Evolutionary conservation across 2,888 invertebrate species (phyloP), one percentile per base, ranked within the genome.

Genomic region (Lampropteryx suffumata): DNA sequence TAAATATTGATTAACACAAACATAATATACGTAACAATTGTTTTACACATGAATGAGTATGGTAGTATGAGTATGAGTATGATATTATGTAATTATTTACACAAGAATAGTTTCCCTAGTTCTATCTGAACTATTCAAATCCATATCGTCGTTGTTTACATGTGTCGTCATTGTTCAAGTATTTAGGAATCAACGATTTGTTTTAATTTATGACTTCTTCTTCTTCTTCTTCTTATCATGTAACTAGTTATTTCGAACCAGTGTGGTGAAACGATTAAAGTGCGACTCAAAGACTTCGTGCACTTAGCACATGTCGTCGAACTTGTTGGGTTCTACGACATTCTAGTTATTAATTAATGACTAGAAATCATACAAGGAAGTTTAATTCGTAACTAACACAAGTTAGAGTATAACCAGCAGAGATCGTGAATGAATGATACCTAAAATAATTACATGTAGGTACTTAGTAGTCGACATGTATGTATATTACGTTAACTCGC

Each of bases 401-500:
- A 41, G 17, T 24, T 33, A n/a, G n/a, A n/a, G n/a, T 7, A 8
- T 28, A 29, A 45, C 42, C 12, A 29, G 37, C 10, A 10, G 29
- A 51, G 26, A 42, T 46, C 27, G 8, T 33, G 43, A 33, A 71
- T 74, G 74, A 75, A 73, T 68, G 69, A 69, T 65, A 58, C 60
- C 65, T 59, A 69, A 27, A 37, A 27, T 66, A 68, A 71, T 6
- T 26, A 40, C 10, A 11, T 12, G 12, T 24, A 39, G 9, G n/a
- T 36, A 12, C 8, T 8, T 66, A 72, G 60, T 30, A 40, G 17
- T 67, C 72, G 60, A 69, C 62, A 67, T 65, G 61, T 65, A 73
- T 39, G 39, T 9, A 46, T 32, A 27, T 21, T 69, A 72, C 73
- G 74, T 73, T 73, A 77, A 79, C 78, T 71, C 71, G 75, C 69